Base-by-base conservation (phyloP, 2,888 invertebrate genomes). In the Folsomia manolachei region DNA sequence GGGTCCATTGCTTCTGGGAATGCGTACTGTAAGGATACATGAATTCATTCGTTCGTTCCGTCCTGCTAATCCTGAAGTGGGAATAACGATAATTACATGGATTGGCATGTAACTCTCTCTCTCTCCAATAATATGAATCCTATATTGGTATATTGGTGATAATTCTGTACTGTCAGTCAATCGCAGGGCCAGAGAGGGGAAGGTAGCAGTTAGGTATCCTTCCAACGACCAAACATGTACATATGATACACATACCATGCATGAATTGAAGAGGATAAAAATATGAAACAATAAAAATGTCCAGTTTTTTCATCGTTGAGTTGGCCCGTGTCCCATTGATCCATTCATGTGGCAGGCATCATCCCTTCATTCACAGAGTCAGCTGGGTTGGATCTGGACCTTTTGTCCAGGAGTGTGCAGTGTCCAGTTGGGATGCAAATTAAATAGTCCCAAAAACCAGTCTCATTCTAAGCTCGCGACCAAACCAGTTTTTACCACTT, bases 221-320 rank as follows among this genome's bases (percentile, higher is more conserved):
- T n/a, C n/a, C n/a, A n/a, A n/a, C n/a, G n/a, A n/a, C n/a, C n/a
- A n/a, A n/a, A n/a, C n/a, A n/a, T n/a, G n/a, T n/a, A n/a, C n/a
- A n/a, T n/a, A n/a, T n/a, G n/a, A n/a, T n/a, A n/a, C n/a, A n/a
- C n/a, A 14, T 39, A 39, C 14, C 39, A 39, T 39, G 14, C 4
- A 39, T 56, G 56, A 7, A 56, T 56, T 56, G 56, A 21, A 56
- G 56, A 56, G 56, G 19, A 56, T 56, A 56, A 56, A 56, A 56
- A 56, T 56, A n/a, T 26, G 63, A 63, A 63, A 63, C 63, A 63
- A 63, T 63, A 63, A 63, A 63, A 63, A 63, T 63, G 63, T 63
- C 27, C 63, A 63, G 63, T 63, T 63, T 63, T 63, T 63, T 63
- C 27, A n/a, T 27, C 11, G 27, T 25, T 11, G n/a, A n/a, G 25